Conservation (phyloP, 2,113 vertebrate species). For the Hypanus sabinus region DNA sequence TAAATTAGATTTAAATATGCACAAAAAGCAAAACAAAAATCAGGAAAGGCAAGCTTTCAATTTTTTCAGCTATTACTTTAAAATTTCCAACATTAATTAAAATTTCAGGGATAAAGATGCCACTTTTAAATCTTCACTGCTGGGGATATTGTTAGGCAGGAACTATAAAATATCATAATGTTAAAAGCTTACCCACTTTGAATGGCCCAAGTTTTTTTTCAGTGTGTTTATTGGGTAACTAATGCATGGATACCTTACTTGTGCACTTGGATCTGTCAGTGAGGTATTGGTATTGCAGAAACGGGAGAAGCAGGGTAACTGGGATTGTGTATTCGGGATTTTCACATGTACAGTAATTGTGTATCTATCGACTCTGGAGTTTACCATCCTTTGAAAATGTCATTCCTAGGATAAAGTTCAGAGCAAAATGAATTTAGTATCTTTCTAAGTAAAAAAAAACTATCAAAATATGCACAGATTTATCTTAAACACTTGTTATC, state of each 20-base stretch:
- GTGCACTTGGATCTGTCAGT: neutral
- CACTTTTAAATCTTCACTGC: neutral
- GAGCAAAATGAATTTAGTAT: neutral
- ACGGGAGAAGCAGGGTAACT: neutral
- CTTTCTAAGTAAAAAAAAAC: neutral
- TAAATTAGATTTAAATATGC: neutral
- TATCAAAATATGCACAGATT: neutral
- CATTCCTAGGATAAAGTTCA: neutral
- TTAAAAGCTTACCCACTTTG: neutral
- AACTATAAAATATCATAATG: neutral
- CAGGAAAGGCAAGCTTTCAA: neutral
- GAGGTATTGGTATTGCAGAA: neutral
- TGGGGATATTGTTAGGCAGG: neutral
- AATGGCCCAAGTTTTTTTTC: neutral
- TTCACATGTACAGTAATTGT: neutral
- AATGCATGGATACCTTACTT: neutral
- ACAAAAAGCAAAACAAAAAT: neutral
- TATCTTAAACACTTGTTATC: neutral
- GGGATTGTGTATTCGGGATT: neutral
- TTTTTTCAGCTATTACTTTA: neutral
- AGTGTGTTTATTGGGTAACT: neutral
- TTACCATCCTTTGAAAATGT: neutral
- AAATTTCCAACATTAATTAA: neutral
- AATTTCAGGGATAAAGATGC: neutral
- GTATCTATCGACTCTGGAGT: neutral